Conservation (phyloP, 2,888 invertebrate genomes). For the Megamerina dolium region DNA sequence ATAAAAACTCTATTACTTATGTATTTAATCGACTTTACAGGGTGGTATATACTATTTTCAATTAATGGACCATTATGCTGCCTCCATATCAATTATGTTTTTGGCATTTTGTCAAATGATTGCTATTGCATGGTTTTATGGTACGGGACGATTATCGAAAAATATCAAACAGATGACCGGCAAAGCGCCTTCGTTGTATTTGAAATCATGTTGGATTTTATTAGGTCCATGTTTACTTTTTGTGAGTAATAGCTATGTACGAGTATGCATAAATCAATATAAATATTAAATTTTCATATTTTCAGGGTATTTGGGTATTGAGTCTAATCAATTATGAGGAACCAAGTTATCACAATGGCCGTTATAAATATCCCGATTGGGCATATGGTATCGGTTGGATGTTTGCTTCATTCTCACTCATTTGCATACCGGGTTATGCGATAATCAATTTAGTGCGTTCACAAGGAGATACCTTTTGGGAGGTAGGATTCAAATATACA, state of each 20-base stretch:
- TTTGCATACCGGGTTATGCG: slow-evolving; percentile 81
- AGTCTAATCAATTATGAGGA: slow-evolving; percentile 82
- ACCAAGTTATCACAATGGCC: slow-evolving; percentile 76
- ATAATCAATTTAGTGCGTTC: slow-evolving; percentile 64
- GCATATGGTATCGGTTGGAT: slow-evolving; percentile 78
- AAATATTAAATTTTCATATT: slow-evolving; percentile 4
- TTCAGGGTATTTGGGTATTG: slow-evolving; percentile 78
- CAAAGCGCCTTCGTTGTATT: slow-evolving; percentile 69
- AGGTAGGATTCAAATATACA: slow-evolving; percentile 56
- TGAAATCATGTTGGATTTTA: slow-evolving; percentile 79
- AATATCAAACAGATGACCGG: slow-evolving; percentile 91
- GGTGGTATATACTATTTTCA: slow-evolving; percentile 90
- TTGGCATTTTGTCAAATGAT: slow-evolving; percentile 90
- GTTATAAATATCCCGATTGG: slow-evolving; percentile 76
- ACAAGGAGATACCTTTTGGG: slow-evolving; percentile 63
- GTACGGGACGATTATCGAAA: slow-evolving; percentile 69
- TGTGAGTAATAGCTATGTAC: no score
- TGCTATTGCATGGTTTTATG: slow-evolving; percentile 88
- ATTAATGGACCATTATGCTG: slow-evolving; percentile 89
- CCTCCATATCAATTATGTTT: slow-evolving; percentile 84
- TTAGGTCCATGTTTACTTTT: slow-evolving; percentile 73
- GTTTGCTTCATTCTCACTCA: slow-evolving; percentile 73
- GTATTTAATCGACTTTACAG: slow-evolving; percentile 41
- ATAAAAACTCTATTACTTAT: slow-evolving; percentile 1
- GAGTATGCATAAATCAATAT: neutral